Percentiles rank a stretch among this genome's conserved stretches.
These are phyloP conservation scores for Candoia aspera DNA, from an alignment of 2,113 vertebrate species.

Conservation along the genomic window DNA sequence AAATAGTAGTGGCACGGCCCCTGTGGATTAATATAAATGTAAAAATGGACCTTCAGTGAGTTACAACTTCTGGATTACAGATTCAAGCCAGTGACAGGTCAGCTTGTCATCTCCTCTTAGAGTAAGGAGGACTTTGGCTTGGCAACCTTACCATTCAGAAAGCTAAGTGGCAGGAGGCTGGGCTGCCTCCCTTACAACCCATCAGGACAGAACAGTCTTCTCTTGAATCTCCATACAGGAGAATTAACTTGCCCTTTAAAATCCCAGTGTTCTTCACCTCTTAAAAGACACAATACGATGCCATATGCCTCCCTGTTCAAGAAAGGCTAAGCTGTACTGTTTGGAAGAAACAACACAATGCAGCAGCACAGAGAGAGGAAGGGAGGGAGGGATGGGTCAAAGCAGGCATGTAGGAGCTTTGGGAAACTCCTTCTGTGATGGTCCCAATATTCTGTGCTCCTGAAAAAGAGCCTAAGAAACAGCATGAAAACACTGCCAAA, in stretches of 20 bases:
- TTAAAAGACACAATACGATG: background rate
- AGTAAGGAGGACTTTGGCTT: background rate
- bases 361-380: background rate
- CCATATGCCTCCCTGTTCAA: background rate
- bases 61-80: background rate
- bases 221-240: background rate
- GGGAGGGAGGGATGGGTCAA: conserved; percentile 2
- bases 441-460: conserved; percentile 1
- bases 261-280: conserved; percentile 2
- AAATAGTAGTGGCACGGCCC: background rate
- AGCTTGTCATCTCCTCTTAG: background rate
- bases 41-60: background rate
- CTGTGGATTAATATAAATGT: background rate
- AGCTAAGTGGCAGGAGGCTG: background rate
- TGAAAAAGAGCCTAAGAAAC: conserved; percentile 11
- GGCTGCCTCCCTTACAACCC: background rate
- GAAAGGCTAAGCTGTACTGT: background rate
- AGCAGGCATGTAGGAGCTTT: background rate
- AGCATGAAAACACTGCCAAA: background rate
- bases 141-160: background rate
- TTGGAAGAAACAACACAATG: background rate
- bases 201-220: background rate
- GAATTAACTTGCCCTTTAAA: background rate
- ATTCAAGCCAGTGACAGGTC: background rate
- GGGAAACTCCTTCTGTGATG: background rate